Percentiles rank a stretch among this genome's conserved stretches.
Evolutionary conservation across 2,113 vertebrate genomes (phyloP).

Genomic region (Echinops telfairi): DNA sequence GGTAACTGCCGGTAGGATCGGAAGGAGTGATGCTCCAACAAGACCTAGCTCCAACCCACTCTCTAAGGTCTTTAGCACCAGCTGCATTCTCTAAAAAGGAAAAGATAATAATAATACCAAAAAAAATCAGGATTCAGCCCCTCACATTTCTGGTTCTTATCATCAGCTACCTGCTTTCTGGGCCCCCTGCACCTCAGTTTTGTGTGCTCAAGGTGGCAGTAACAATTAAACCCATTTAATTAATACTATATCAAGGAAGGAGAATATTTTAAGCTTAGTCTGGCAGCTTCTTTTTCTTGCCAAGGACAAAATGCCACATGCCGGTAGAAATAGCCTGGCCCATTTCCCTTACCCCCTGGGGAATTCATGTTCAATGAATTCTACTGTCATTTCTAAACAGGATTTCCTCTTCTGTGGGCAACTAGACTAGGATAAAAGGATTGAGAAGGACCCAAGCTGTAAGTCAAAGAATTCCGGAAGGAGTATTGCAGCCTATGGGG

Average conservation of each 20-base stretch:
- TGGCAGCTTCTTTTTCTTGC: conserved; percentile 67
- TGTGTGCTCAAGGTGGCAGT: not conserved
- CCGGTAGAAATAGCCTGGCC: conserved; percentile 64
- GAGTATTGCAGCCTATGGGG: not conserved
- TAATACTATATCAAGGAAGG: conserved; percentile 31
- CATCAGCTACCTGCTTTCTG: not conserved
- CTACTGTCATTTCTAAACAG: conserved; percentile 58
- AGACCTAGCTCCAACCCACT: not conserved
- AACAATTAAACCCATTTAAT: conserved; percentile 71
- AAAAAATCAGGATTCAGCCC: conserved; percentile 13
- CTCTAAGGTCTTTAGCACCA: conserved; percentile 2
- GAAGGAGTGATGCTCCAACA: not conserved
- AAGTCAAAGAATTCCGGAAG: conserved; percentile 52
- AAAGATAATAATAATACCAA: not conserved
- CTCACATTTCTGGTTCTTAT: conserved; percentile 22
- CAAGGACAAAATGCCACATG: conserved; percentile 57
- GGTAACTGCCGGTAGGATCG: accelerated
- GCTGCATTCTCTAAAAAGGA: conserved; percentile 43
- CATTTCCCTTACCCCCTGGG: conserved; percentile 49
- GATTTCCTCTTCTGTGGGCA: conserved; percentile 61
- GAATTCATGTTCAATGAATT: conserved; percentile 62
- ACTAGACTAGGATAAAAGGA: conserved; percentile 35
- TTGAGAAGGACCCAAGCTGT: conserved; percentile 14
- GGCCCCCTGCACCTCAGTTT: not conserved
- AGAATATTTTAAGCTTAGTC: conserved; percentile 63